These are phyloP conservation scores for Chitala chitala DNA, from an alignment of 2,113 vertebrate species.

Conservation along the genomic window DNA sequence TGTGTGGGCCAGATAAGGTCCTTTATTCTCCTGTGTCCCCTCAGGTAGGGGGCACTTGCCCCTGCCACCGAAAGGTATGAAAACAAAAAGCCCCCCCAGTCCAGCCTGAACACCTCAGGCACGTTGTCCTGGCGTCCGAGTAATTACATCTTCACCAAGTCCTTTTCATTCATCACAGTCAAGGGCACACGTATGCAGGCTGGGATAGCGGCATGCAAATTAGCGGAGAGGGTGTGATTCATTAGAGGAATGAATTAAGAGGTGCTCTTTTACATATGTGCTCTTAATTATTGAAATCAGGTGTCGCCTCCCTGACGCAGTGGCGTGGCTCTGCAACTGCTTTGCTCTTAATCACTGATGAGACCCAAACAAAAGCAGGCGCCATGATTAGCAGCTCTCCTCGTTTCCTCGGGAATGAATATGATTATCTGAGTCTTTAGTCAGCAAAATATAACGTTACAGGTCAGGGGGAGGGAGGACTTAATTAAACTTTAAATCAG, in stretches of 20 bases:
- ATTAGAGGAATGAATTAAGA: slow-evolving; percentile 52
- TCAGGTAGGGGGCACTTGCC: neutral
- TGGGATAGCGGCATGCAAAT: slow-evolving; percentile 23
- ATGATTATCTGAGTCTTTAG: slow-evolving; percentile 15
- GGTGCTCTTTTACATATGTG: slow-evolving; percentile 57
- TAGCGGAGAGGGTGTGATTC: slow-evolving; percentile 39
- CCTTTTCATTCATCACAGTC: slow-evolving; percentile 39
- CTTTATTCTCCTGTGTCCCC: slow-evolving; percentile 13
- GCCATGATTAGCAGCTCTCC: slow-evolving; percentile 19
- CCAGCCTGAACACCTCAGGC: neutral
- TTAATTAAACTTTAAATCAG: slow-evolving; percentile 6
- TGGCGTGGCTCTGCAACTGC: slow-evolving; percentile 31
- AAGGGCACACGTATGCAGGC: slow-evolving; percentile 12
- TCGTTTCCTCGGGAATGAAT: slow-evolving; percentile 12
- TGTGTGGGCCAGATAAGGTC: slow-evolving; percentile 5
- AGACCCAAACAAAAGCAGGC: slow-evolving; percentile 24
- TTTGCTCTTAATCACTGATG: slow-evolving; percentile 24
- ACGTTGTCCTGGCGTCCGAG: slow-evolving; percentile 37
- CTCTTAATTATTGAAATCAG: slow-evolving; percentile 59
- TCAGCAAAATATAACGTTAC: slow-evolving; percentile 16
- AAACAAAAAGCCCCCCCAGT: neutral
- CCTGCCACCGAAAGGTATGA: neutral
- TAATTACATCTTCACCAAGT: slow-evolving; percentile 41
- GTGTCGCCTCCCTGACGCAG: slow-evolving; percentile 33
- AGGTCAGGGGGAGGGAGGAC: neutral